Conservation (phyloP, 2,888 invertebrate species). For the Eristalis pertinax region DNA sequence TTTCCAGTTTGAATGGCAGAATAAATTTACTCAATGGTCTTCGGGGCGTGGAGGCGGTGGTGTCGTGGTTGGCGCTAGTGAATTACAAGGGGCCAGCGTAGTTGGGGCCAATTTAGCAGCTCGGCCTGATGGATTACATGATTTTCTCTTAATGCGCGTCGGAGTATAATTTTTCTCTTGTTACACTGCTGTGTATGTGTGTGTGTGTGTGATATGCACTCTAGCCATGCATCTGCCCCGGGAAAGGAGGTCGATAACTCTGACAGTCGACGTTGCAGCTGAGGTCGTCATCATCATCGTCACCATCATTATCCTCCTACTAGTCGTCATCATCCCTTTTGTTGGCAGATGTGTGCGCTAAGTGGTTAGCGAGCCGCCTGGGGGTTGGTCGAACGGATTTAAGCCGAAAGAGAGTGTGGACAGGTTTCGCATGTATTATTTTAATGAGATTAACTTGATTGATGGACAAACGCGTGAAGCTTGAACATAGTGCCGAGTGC, state of each 20-base stretch:
- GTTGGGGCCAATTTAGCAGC: conserved; percentile 62
- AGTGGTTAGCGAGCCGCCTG: conserved; percentile 19
- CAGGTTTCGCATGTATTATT: conserved; percentile 48
- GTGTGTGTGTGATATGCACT: conserved; percentile 37
- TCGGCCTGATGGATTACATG: conserved; percentile 70
- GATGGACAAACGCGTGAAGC: conserved; percentile 33
- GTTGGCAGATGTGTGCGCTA: conserved; percentile 42
- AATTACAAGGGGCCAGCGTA: not conserved
- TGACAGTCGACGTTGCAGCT: not conserved
- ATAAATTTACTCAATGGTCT: conserved; percentile 61
- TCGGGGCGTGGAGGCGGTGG: conserved; percentile 18
- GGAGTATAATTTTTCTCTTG: conserved; percentile 37
- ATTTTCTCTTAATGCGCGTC: conserved; percentile 66
- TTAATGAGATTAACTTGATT: conserved; percentile 65
- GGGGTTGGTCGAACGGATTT: not conserved
- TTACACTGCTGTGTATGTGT: not conserved
- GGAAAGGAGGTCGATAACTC: not conserved
- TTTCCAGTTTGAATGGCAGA: conserved; percentile 55
- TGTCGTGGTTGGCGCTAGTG: not conserved
- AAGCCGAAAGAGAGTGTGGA: conserved; percentile 24
- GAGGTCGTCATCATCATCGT: not conserved
- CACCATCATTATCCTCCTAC: not conserved
- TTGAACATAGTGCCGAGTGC: not conserved
- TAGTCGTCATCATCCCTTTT: not conserved
- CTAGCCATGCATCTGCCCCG: conserved; percentile 7